These are phyloP conservation scores for Epinephelus coioides DNA, from an alignment of 2,797 vertebrate genomes.

Conservation along the genomic window DNA sequence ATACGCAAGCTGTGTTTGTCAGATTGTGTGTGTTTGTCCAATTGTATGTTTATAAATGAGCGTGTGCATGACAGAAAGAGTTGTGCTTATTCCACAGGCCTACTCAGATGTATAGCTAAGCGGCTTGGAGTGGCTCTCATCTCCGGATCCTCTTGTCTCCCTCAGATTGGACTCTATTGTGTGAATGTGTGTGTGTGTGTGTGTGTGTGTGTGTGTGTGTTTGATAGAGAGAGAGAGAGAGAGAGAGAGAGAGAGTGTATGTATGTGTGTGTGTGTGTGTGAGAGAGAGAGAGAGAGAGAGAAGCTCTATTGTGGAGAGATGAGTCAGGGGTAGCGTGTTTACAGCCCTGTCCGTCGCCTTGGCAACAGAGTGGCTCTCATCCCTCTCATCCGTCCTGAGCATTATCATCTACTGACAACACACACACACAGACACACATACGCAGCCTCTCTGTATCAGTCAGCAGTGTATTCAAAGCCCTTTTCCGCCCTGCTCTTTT, in stretches of 20 bases:
- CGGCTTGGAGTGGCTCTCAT: conserved; percentile 77
- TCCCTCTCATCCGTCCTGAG: conserved; percentile 79
- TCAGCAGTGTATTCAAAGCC: conserved; percentile 77
- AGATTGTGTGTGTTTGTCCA: conserved; percentile 19
- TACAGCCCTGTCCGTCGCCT: conserved; percentile 80
- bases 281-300: conserved; percentile 42
- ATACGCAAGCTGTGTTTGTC: conserved; percentile 20
- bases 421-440: conserved; percentile 11
- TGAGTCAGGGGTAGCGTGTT: conserved; percentile 85
- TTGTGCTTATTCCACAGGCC: conserved; percentile 61
- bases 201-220: conserved; percentile 20
- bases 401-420: conserved; percentile 77
- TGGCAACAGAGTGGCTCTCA: conserved; percentile 84
- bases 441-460: conserved; percentile 58
- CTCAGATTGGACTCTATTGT: conserved; percentile 73
- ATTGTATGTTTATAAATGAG: conserved; percentile 52
- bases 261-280: conserved; percentile 11
- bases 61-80: conserved; percentile 44
- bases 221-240: not conserved
- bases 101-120: conserved; percentile 74
- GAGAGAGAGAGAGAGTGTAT: not conserved
- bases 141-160: conserved; percentile 77
- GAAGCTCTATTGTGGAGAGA: conserved; percentile 76
- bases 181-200: conserved; percentile 39
- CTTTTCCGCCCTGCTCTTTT: conserved; percentile 67